Evolutionary conservation across 92 coral and sea anemone species (phyloP).

Genomic region (Paramuricea clavata): DNA sequence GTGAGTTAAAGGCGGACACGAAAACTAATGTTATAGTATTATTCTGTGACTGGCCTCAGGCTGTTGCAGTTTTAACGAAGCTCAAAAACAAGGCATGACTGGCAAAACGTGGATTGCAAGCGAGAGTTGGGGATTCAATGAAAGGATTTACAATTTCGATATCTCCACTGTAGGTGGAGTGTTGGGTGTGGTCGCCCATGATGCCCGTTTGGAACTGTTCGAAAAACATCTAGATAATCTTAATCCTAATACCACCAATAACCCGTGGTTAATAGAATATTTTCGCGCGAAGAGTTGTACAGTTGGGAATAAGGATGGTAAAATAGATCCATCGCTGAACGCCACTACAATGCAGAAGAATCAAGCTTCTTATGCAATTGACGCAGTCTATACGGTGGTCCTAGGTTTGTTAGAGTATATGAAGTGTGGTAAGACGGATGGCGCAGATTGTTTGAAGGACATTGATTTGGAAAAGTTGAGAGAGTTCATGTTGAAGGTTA

Average conservation of each 20-base stretch:
- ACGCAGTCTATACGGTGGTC: constrained; percentile 89
- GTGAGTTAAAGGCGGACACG: constrained; percentile 75
- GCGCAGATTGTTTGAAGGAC: constrained; percentile 53
- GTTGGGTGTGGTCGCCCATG: constrained; percentile 88
- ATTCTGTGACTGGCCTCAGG: constrained; percentile 90
- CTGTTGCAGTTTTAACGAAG: constrained; percentile 84
- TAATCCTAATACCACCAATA: constrained; percentile 76
- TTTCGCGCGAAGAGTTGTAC: constrained; percentile 44
- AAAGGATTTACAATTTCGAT: constrained; percentile 65
- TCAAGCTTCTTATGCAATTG: constrained; percentile 95
- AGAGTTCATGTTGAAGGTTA: constrained; percentile 69
- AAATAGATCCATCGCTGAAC: constrained; percentile 43
- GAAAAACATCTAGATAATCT: constrained; percentile 74
- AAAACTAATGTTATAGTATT: constrained; percentile 82
- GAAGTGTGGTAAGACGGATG: constrained; percentile 64
- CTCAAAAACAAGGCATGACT: constrained; percentile 76
- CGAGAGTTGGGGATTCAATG: constrained; percentile 94
- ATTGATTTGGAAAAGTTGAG: constrained; percentile 68
- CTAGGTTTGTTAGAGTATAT: constrained; percentile 72
- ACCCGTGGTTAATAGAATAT: constrained; percentile 88
- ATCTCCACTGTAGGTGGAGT: constrained; percentile 82
- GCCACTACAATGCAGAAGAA: constrained; percentile 75
- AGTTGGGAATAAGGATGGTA: background rate
- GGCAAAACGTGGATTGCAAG: constrained; percentile 96
- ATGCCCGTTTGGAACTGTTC: constrained; percentile 70